Conservation (phyloP, 2,888 invertebrate species). For the Torymus aiolomorphi region DNA sequence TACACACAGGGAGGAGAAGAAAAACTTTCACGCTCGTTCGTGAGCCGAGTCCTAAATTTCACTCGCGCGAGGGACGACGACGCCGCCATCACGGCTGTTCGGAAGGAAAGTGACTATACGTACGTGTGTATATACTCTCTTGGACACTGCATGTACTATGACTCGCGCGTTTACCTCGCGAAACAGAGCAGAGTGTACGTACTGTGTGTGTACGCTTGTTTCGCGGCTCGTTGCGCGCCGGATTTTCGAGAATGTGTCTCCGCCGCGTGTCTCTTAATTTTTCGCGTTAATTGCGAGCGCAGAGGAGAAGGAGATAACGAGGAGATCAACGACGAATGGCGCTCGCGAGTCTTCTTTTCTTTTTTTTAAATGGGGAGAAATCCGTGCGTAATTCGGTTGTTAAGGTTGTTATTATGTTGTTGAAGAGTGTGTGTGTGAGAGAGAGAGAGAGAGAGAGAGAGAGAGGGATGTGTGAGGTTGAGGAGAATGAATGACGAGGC, state of each 20-base stretch:
- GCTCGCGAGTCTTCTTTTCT: too few relatives aligned
- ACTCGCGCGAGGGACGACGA: slow-evolving; percentile 65
- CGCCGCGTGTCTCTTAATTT: background rate
- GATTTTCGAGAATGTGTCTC: slow-evolving; percentile 14
- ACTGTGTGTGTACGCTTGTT: background rate
- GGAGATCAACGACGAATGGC: too few relatives aligned
- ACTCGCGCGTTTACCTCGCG: slow-evolving; percentile 61
- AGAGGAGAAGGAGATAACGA: background rate
- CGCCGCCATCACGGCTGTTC: slow-evolving; percentile 50
- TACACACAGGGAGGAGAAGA: slow-evolving; percentile 8
- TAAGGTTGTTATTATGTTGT: too few relatives aligned
- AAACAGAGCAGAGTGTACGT: slow-evolving; percentile 67
- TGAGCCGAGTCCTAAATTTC: slow-evolving; percentile 67
- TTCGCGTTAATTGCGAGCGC: background rate
- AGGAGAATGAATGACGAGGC: too few relatives aligned
- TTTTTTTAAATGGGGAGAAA: too few relatives aligned
- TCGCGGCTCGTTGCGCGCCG: slow-evolving; percentile 34
- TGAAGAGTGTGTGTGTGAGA: too few relatives aligned
- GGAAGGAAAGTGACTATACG: slow-evolving; percentile 65
- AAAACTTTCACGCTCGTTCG: slow-evolving; percentile 66
- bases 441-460: too few relatives aligned
- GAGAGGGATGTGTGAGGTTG: too few relatives aligned
- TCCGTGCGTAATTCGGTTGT: too few relatives aligned
- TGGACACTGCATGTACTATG: too few relatives aligned
- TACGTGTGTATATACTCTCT: background rate